Percentiles rank a stretch among this genome's conserved stretches.
Conservation (phyloP, 2,797 vertebrate species). For the Pterois miles region DNA sequence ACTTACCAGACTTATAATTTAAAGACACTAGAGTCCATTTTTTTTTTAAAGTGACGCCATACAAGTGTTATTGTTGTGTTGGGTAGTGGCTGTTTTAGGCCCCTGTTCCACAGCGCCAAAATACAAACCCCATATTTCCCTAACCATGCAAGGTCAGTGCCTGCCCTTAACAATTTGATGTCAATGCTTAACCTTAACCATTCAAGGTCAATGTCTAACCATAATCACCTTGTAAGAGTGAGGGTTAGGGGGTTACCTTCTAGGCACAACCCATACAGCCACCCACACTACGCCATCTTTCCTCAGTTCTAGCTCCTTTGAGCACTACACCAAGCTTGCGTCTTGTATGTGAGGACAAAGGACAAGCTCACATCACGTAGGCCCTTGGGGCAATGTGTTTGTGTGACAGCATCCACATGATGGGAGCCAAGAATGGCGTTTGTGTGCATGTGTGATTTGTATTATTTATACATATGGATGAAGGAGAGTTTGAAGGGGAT, state of each 20-base stretch:
- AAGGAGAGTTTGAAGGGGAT: slow-evolving; percentile 31
- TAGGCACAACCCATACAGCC: neutral
- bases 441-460: slow-evolving; percentile 55
- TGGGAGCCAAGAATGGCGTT: slow-evolving; percentile 37
- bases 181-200: too few species aligned
- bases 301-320: slow-evolving; percentile 50
- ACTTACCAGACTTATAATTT: too few species aligned
- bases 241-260: too few species aligned
- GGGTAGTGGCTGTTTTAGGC: too few species aligned
- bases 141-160: too few species aligned
- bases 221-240: neutral
- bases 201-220: neutral
- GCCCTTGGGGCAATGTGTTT: slow-evolving; percentile 32
- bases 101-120: too few species aligned
- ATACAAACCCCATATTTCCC: too few species aligned
- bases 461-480: slow-evolving; percentile 65
- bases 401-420: slow-evolving; percentile 44
- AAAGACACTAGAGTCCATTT: too few species aligned
- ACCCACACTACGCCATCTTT: slow-evolving; percentile 32
- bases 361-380: slow-evolving; percentile 30
- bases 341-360: slow-evolving; percentile 37
- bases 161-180: too few species aligned
- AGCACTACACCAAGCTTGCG: slow-evolving; percentile 26
- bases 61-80: too few species aligned
- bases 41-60: too few species aligned